Evolutionary conservation across 2,797 vertebrate species (phyloP).

Genomic region (Myotis pilosus): DNA sequence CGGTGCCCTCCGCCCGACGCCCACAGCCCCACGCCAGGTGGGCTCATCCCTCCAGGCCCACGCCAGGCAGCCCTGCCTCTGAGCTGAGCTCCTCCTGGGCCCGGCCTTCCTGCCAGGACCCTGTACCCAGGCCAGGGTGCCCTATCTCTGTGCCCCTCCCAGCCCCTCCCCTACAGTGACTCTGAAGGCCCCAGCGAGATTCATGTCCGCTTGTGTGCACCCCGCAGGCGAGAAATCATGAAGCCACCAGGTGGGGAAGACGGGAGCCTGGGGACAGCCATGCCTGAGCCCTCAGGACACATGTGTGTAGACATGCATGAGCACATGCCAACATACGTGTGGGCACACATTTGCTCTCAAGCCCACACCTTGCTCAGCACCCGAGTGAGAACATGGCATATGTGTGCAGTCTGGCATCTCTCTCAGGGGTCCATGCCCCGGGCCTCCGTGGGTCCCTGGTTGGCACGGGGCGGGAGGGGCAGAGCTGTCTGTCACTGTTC

Average conservation of each 20-base stretch:
- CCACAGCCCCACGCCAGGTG: slow-evolving; percentile 94
- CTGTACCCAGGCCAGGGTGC: not conserved
- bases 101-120: slow-evolving; percentile 32
- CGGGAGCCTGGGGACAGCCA: not conserved
- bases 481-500: not conserved
- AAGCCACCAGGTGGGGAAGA: slow-evolving; percentile 53
- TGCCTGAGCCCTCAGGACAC: not conserved
- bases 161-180: slow-evolving; percentile 11
- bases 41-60: slow-evolving; percentile 83
- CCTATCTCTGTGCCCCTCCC: not conserved
- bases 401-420: not conserved
- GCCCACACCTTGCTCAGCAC: not conserved
- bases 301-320: not conserved
- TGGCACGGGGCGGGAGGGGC: not conserved
- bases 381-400: not conserved
- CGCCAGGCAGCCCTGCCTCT: slow-evolving; percentile 58
- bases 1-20: slow-evolving; percentile 87
- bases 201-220: slow-evolving; percentile 46
- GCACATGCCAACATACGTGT: not conserved
- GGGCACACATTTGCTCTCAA: not conserved
- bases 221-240: slow-evolving; percentile 24
- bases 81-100: slow-evolving; percentile 29
- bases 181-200: slow-evolving; percentile 44
- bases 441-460: not conserved
- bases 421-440: not conserved